These are phyloP conservation scores for Autographa gamma DNA, from an alignment of 2,888 invertebrate species.

Conservation along the genomic window DNA sequence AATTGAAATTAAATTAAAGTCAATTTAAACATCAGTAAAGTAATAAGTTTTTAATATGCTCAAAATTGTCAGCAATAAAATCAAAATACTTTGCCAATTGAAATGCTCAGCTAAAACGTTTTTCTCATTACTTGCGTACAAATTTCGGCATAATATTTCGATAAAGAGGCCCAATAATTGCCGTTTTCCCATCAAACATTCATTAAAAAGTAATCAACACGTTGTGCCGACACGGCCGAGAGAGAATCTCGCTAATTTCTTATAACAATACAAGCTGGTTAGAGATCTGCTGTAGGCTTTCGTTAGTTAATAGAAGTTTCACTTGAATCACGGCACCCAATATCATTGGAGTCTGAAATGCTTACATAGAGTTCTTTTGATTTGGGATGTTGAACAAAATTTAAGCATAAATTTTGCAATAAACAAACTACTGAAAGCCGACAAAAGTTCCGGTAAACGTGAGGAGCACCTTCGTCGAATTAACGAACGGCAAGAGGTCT, in stretches of 20 bases:
- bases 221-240: slow-evolving; percentile 38
- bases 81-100: not conserved
- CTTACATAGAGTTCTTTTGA: not conserved
- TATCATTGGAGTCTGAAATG: slow-evolving; percentile 11
- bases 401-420: slow-evolving; percentile 60
- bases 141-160: slow-evolving; percentile 43
- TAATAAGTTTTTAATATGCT: not conserved
- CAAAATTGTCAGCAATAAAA: not conserved
- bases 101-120: slow-evolving; percentile 1
- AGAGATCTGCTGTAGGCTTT: slow-evolving; percentile 14
- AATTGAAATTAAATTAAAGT: not conserved
- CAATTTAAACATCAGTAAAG: not conserved
- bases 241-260: slow-evolving; percentile 53
- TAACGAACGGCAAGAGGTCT: slow-evolving; percentile 57
- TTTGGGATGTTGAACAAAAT: slow-evolving; percentile 42
- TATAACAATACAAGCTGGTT: slow-evolving; percentile 46
- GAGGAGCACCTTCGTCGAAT: slow-evolving; percentile 63
- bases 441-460: slow-evolving; percentile 59
- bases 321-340: not conserved
- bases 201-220: slow-evolving; percentile 75
- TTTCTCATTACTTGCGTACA: slow-evolving; percentile 35
- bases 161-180: slow-evolving; percentile 57
- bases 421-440: slow-evolving; percentile 67
- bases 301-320: not conserved
- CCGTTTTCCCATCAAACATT: slow-evolving; percentile 69